phyloP scores from a whole-genome alignment of 2,888 invertebrate genomes.

The Chrysomela aeneicollis region DNA sequence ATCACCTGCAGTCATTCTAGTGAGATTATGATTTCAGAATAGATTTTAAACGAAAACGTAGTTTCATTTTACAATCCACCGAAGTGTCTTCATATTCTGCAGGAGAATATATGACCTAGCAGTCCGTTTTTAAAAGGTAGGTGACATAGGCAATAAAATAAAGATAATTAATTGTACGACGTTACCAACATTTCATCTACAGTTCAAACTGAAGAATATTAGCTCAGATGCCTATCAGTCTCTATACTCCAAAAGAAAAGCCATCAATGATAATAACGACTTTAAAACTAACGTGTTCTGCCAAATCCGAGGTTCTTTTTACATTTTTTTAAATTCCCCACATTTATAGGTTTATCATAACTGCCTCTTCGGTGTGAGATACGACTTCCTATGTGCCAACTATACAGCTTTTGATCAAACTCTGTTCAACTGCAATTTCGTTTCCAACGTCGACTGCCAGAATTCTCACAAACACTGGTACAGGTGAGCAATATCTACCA shows the following conservation, averaged over 20 bases:
- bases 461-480: slow-evolving; percentile 85
- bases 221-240: too few relatives aligned
- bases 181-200: too few relatives aligned
- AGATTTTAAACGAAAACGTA: background rate
- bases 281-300: background rate
- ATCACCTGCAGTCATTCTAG: background rate
- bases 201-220: too few relatives aligned
- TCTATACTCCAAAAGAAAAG: too few relatives aligned
- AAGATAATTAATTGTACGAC: too few relatives aligned
- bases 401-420: slow-evolving; percentile 95
- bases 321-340: slow-evolving; percentile 17
- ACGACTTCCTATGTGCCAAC: slow-evolving; percentile 93
- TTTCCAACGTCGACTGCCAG: slow-evolving; percentile 88
- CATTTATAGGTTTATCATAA: slow-evolving; percentile 86
- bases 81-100: too few relatives aligned
- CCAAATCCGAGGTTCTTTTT: background rate
- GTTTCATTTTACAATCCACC: background rate
- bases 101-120: too few relatives aligned
- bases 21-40: background rate
- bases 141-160: too few relatives aligned
- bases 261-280: too few relatives aligned
- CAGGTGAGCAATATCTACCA: slow-evolving; percentile 65
- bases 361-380: slow-evolving; percentile 84
- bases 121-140: too few relatives aligned
- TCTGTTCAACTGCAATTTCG: slow-evolving; percentile 94